phyloP scores from a whole-genome alignment of 2,888 invertebrate species.

The Acanthosoma haemorrhoidale region DNA sequence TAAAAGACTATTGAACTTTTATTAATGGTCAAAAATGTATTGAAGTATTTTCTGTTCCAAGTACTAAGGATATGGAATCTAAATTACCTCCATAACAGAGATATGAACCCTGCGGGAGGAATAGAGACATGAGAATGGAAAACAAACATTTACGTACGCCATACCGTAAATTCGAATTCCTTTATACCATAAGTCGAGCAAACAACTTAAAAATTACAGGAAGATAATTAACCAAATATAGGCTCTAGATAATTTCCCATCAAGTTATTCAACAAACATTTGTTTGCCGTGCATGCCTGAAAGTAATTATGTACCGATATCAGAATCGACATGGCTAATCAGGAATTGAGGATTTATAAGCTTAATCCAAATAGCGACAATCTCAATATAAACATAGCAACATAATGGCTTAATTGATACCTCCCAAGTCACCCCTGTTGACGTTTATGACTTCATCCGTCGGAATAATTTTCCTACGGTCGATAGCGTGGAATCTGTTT shows the following conservation, averaged over 20 bases:
- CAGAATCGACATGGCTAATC: background rate
- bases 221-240: constrained; percentile 10
- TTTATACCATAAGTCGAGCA: background rate
- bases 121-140: too few relatives aligned
- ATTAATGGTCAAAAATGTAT: too few relatives aligned
- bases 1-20: too few relatives aligned
- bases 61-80: too few relatives aligned
- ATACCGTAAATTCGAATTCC: background rate
- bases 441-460: constrained; percentile 16
- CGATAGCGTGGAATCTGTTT: too few relatives aligned
- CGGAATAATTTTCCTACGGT: background rate
- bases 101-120: too few relatives aligned
- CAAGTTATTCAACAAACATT: background rate
- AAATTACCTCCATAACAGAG: too few relatives aligned
- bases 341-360: constrained; percentile 16
- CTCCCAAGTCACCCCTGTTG: constrained; percentile 11
- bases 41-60: too few relatives aligned
- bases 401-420: constrained; percentile 17
- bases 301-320: constrained; percentile 5
- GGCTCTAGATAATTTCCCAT: constrained; percentile 16
- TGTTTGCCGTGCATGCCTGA: constrained; percentile 12
- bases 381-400: constrained; percentile 25
- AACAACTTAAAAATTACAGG: background rate
- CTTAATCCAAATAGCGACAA: constrained; percentile 24
- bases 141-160: too few relatives aligned